Base-by-base conservation (phyloP, 1,140 invertebrate species). In the Dendrolimus kikuchii region DNA sequence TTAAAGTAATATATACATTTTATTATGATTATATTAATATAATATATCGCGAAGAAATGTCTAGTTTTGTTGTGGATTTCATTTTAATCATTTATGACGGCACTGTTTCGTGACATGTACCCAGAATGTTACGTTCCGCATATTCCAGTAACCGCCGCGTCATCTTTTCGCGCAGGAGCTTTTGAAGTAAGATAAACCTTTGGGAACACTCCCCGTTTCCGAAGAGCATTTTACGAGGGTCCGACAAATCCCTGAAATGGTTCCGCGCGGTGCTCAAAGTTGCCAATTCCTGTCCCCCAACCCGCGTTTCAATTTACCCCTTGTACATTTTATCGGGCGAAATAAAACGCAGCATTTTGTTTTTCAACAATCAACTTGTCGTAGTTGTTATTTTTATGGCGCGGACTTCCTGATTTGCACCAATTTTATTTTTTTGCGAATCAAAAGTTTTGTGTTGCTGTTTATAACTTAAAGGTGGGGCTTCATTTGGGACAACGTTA, bases 281-380 rank as follows among this genome's bases (percentile, higher is more conserved):
- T 65, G 64, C 58, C 66, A 58, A 66, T 66, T 64, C 51, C 41
- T 59, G 64, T 66, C 60, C 65, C 62, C 59, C 57, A 65, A 53
- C 61, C 60, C 57, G 61, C 60, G 55, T 71, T 71, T 74, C 68
- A 69, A 74, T 71, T 74, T 74, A 62, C 68, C 60, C 64, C 56
- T 62, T 53, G 56, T 55, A 55, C 60, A 51, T 50, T 70, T 65
- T 62, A 56, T 54, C 53, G 57, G 44, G 53, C 53, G 49, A 57
- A 57, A 65, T 62, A 68, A 65, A 66, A 68, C 56, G 57, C 57
- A 53, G 46, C 57, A 54, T 65, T 73, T 73, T 70, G 62, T 70
- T 64, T 64, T 69, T 62, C 54, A 50, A 60, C 48, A 55, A 51
- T 60, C 51, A 59, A 57, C 52, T 57, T 44, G 48, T 45, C 55